Percentiles rank a stretch among this genome's conserved stretches.
These are phyloP conservation scores for Gadopsis bispinosus DNA, from an alignment of 2,797 vertebrate species.

Conservation along the genomic window DNA sequence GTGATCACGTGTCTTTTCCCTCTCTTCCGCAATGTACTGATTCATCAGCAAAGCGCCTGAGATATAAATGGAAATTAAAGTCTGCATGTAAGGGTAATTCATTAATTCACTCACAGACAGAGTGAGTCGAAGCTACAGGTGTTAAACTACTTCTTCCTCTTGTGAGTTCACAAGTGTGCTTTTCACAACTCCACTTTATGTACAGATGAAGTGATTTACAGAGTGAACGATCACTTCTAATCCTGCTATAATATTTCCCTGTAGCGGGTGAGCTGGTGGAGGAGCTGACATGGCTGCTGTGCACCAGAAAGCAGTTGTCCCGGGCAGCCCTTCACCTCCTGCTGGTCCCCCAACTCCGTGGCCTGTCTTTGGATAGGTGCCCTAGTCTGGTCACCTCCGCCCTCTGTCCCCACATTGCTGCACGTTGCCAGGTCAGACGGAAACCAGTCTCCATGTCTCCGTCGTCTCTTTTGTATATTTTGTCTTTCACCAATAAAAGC, in stretches of 20 bases:
- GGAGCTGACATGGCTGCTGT: constrained; percentile 84
- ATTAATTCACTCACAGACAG: not conserved
- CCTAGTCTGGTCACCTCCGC: constrained; percentile 80
- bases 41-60: constrained; percentile 4
- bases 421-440: constrained; percentile 87
- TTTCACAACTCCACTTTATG: not conserved
- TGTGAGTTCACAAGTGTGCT: not conserved
- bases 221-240: not conserved
- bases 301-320: constrained; percentile 79
- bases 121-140: not conserved
- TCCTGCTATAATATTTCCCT: not conserved
- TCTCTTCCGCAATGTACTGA: not conserved
- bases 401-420: constrained; percentile 81
- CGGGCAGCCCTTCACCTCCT: constrained; percentile 88
- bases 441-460: not conserved
- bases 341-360: constrained; percentile 86
- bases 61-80: not conserved
- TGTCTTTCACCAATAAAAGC: not conserved
- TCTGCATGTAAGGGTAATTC: not conserved
- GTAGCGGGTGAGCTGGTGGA: constrained; percentile 82
- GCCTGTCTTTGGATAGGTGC: constrained; percentile 82
- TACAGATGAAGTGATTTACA: not conserved
- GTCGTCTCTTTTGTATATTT: not conserved
- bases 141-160: not conserved
- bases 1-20: not conserved